A percentile compares a stretch with the other conserved stretches of the same genome.
phyloP scores from a whole-genome alignment of 37 sponge, comb jelly and placozoan species.

The Chondrilla cf. caribensis region DNA sequence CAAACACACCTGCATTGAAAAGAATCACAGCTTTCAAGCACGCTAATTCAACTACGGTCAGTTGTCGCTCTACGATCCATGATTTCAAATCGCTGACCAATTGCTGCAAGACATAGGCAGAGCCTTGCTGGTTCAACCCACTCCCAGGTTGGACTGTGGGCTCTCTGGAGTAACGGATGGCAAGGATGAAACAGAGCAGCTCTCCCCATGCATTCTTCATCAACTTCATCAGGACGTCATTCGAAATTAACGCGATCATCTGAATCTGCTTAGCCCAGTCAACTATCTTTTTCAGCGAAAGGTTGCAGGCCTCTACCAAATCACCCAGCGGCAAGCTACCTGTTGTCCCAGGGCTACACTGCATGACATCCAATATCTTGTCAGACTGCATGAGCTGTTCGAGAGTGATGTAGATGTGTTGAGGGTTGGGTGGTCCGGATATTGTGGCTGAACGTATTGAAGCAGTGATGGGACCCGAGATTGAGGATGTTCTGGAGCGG shows the following conservation, averaged over 20 bases:
- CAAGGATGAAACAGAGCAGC: constrained; percentile 61
- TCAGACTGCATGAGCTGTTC: constrained; percentile 12
- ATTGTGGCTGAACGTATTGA: background rate
- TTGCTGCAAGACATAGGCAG: constrained; percentile 46
- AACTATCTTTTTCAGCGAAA: constrained; percentile 43
- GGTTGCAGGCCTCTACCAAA: background rate
- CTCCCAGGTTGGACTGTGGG: constrained; percentile 46
- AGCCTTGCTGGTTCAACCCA: constrained; percentile 45
- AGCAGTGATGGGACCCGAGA: background rate
- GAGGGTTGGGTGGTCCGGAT: constrained; percentile 9
- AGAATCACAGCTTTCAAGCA: constrained; percentile 85
- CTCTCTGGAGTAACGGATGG: constrained; percentile 59
- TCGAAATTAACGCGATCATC: constrained; percentile 56
- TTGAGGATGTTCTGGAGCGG: background rate
- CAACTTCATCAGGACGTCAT: constrained; percentile 82
- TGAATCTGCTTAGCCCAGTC: constrained; percentile 93
- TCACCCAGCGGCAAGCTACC: background rate
- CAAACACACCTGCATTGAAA: constrained; percentile 85
- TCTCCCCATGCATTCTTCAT: constrained; percentile 83
- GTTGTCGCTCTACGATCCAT: constrained; percentile 73
- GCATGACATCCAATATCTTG: background rate
- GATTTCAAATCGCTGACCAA: constrained; percentile 72
- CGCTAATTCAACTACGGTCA: constrained; percentile 84
- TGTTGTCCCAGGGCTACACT: too few relatives aligned
- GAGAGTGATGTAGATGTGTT: background rate